Base-by-base conservation (phyloP, 1,140 invertebrate species). In the Rhagoletis zephyria region DNA sequence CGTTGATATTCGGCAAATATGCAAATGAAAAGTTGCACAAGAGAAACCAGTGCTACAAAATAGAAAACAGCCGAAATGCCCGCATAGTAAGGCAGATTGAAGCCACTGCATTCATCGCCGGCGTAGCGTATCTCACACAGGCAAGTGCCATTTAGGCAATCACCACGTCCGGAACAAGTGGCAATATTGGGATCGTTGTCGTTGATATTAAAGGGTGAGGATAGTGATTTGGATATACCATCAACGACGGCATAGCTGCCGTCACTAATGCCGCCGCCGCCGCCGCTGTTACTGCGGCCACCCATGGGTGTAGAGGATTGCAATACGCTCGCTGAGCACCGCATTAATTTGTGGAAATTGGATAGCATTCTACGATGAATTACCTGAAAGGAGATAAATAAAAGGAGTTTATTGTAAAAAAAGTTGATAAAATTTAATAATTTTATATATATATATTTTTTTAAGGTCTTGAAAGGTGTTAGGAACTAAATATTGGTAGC, bases 121-220 rank as follows among this genome's bases (percentile, higher is more conserved):
- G 95, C 91, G 92, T 94, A 94, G 86, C 95, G 95, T 91, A 98
- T 97, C 94, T 98, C 97, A 93, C 97, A 98, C 88, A 97, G 94
- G 92, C 97, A 98, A 60, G 97, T 97, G 65, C 97, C 97, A 93
- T 98, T 97, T 88, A 97, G 95, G 93, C 97, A 98, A 93, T 97
- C 97, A 10, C 97, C 97, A 88, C 97, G 96, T n/a, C 97, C 97
- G 3, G 92, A 93, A 85, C 92, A 93, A 87, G 91, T 91, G 87
- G 92, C 89, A 87, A 91, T 89, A 88, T 89, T 90, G 30, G 87
- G 88, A 86, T 88, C 88, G 63, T 88, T 81, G 67, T 88, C 42
- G 42, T 65, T 85, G 48, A 51, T 67, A 30, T 85, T 86, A 42
- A 87, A 87, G 12, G 51, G 61, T 65, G 60, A 67, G 30, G 81